Percentiles rank a stretch among this genome's conserved stretches.
phyloP scores from a whole-genome alignment of 1,140 invertebrate species.

The Conus ventricosus region DNA sequence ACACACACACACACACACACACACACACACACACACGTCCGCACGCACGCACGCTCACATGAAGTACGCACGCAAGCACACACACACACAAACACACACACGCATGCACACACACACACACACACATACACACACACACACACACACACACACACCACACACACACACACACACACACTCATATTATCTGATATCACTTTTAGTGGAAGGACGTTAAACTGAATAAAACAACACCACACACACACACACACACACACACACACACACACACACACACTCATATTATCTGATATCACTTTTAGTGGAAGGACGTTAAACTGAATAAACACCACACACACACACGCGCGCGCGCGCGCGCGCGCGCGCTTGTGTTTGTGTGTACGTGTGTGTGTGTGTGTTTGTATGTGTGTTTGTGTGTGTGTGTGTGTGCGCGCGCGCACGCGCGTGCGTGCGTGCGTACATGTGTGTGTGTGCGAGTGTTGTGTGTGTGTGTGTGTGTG shows the following conservation, averaged over 20 bases:
- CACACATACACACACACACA: slow-evolving; percentile 10
- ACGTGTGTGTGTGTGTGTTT: not conserved
- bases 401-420: not conserved
- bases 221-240: not conserved
- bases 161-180: not conserved
- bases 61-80: not conserved
- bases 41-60: not conserved
- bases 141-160: not conserved
- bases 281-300: no score
- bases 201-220: no score
- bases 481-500: no score
- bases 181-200: no score
- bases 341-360: no score
- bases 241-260: not conserved
- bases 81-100: not conserved
- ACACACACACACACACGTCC: not conserved
- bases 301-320: no score
- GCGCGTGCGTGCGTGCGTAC: no score
- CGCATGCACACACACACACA: not conserved
- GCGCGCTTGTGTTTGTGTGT: no score
- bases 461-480: not conserved
- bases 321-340: no score
- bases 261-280: no score
- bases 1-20: slow-evolving; percentile 15
- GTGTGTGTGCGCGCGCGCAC: not conserved